These are phyloP conservation scores for Tipula confusa DNA, from an alignment of 2,888 invertebrate genomes.

Conservation along the genomic window DNA sequence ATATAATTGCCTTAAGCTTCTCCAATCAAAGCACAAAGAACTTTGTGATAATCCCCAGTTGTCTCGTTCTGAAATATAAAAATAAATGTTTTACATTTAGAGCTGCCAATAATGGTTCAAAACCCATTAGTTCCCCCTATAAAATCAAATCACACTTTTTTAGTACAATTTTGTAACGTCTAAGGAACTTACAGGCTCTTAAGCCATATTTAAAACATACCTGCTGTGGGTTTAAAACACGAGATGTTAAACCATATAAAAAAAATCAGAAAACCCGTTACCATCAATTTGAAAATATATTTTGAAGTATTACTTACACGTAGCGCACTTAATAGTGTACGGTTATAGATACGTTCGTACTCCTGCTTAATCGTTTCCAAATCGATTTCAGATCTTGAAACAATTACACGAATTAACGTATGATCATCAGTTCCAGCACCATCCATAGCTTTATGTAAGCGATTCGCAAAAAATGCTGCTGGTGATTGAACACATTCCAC, in stretches of 20 bases:
- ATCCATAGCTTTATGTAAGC: constrained; percentile 61
- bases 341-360: constrained; percentile 66
- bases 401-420: constrained; percentile 65
- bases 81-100: background rate
- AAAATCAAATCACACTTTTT: background rate
- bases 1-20: constrained; percentile 37
- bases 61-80: constrained; percentile 52
- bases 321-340: constrained; percentile 61
- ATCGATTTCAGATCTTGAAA: constrained; percentile 66
- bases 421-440: constrained; percentile 70
- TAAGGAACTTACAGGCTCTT: background rate
- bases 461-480: constrained; percentile 64
- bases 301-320: constrained; percentile 50
- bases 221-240: background rate
- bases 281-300: background rate
- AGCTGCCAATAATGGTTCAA: background rate
- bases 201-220: background rate
- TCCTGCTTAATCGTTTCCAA: constrained; percentile 64
- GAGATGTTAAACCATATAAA: background rate
- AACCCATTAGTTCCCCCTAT: background rate
- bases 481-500: constrained; percentile 67
- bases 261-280: background rate
- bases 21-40: constrained; percentile 52
- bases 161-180: background rate
- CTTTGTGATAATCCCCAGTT: constrained; percentile 56